phyloP scores from a whole-genome alignment of 2,888 invertebrate genomes.

The Trissonchulus latispiculum region DNA sequence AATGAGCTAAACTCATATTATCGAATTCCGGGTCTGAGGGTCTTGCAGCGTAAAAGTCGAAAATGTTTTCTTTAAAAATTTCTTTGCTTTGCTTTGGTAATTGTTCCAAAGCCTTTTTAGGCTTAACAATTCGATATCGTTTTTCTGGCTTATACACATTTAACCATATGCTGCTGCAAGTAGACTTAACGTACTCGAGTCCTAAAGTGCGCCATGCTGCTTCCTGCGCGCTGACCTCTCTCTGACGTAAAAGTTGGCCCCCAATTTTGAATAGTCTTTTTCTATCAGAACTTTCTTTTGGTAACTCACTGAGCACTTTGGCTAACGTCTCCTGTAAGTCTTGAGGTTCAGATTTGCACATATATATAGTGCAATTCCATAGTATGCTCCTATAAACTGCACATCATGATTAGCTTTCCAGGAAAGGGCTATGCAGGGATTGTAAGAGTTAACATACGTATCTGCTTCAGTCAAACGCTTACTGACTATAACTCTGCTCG shows the following conservation, averaged over 20 bases:
- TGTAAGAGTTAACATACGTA: not conserved
- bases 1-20: not conserved
- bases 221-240: conserved; percentile 5
- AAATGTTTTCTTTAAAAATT: not conserved
- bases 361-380: not conserved
- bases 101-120: not conserved
- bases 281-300: not conserved
- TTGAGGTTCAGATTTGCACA: not conserved
- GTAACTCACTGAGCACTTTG: not conserved
- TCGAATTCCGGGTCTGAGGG: not conserved
- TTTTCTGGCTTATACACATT: not conserved
- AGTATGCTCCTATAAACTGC: not conserved
- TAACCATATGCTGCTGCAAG: not conserved
- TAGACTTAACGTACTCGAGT: not conserved
- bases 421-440: not conserved
- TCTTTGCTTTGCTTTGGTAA: not conserved
- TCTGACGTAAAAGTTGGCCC: not conserved
- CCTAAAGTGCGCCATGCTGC: not conserved
- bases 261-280: conserved; percentile 3
- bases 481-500: not conserved
- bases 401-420: conserved; percentile 1
- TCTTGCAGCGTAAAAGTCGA: not conserved
- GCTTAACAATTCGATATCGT: not conserved
- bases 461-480: not conserved
- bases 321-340: not conserved